Conservation (phyloP, 2,113 vertebrate genomes). For the Corynorhinus townsendii region DNA sequence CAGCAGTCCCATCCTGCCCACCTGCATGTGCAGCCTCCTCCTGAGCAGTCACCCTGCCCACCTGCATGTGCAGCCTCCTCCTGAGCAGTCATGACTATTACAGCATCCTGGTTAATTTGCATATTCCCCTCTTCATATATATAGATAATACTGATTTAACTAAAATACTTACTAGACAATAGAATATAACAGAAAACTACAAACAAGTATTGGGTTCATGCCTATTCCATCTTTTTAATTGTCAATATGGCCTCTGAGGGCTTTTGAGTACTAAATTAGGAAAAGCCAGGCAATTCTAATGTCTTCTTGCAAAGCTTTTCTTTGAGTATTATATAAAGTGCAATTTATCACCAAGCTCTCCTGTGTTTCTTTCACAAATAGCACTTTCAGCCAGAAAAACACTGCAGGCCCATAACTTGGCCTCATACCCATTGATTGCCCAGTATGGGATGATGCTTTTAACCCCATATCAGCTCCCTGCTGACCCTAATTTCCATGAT, state of each 20-base stretch:
- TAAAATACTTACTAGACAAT: neutral
- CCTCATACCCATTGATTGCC: neutral
- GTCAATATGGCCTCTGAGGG: neutral
- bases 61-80: too few relatives aligned
- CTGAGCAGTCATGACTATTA: too few relatives aligned
- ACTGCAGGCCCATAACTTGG: neutral
- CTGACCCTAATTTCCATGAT: neutral
- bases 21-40: too few relatives aligned
- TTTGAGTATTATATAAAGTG: neutral
- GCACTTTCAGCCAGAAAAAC: neutral
- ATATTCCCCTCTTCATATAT: too few relatives aligned
- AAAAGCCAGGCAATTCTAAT: neutral
- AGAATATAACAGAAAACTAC: neutral
- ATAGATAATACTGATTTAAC: neutral
- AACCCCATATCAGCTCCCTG: neutral
- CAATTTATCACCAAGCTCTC: neutral
- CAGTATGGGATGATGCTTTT: conserved; percentile 10
- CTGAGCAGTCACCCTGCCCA: too few relatives aligned
- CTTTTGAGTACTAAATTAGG: neutral
- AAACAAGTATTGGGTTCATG: neutral
- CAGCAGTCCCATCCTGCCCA: too few relatives aligned
- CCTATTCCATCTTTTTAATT: neutral
- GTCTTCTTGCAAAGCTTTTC: neutral
- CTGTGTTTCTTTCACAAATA: neutral
- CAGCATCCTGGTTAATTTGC: too few relatives aligned